Conservation (phyloP, 2,797 vertebrate species). For the Mareca strepera region DNA sequence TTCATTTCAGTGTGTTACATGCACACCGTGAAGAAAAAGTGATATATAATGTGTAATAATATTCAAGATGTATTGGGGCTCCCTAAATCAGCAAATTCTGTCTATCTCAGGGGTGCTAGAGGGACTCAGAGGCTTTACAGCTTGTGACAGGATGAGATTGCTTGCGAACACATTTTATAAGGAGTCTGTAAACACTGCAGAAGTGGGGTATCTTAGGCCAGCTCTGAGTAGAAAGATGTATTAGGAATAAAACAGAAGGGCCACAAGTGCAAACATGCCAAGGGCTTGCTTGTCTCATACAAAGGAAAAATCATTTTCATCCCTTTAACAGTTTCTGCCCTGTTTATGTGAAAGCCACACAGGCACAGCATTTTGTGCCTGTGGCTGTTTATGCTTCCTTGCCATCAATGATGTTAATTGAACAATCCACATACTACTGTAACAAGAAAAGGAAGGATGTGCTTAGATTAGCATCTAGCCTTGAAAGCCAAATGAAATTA, state of each 20-base stretch:
- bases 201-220: slow-evolving; percentile 45
- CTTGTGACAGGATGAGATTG: not conserved
- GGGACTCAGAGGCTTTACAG: not conserved
- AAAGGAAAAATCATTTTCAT: not conserved
- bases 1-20: not conserved
- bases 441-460: slow-evolving; percentile 42
- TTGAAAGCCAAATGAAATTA: slow-evolving; percentile 39
- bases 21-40: not conserved
- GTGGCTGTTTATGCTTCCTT: slow-evolving; percentile 28
- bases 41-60: not conserved
- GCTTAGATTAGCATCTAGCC: slow-evolving; percentile 24
- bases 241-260: slow-evolving; percentile 16
- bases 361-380: not conserved
- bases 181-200: not conserved
- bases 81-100: not conserved
- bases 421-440: not conserved
- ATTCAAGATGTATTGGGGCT: not conserved
- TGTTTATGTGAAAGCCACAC: not conserved
- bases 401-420: not conserved
- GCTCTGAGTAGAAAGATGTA: not conserved
- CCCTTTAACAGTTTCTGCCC: slow-evolving; percentile 1
- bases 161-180: not conserved
- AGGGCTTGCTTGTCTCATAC: not conserved
- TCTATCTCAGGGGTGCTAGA: not conserved
- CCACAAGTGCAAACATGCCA: slow-evolving; percentile 8